Evolutionary conservation across 2,888 invertebrate species (phyloP), one percentile per base, ranked within the genome.

Genomic region (Aphodius sticticus): DNA sequence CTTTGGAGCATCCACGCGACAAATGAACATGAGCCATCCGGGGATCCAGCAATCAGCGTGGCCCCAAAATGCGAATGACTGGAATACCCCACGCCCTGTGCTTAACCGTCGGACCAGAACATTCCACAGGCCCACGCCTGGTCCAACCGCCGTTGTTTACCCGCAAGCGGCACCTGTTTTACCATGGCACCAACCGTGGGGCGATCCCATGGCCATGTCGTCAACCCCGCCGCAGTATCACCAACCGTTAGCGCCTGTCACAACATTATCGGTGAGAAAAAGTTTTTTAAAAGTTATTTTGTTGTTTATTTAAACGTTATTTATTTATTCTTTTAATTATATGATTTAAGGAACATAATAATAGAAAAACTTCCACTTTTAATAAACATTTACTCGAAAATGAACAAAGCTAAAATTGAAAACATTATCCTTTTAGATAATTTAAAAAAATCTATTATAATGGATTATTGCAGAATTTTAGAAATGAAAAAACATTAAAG

Each of bases 161-260:
- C 83, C 82, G 16, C 81, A 79, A 79, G 70, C 77, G 15, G 82
- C 86, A 36, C 86, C 87, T 0, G 86, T 89, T 84, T 76, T 88
- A 26, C 84, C 87, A 16, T 88, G 87, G 86, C 86, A 86, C 6
- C 85, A 87, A 77, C 86, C 87, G 4, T 88, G 89, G 84, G 87
- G 86, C 76, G 89, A 89, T 84, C 86, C 87, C 14, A 87, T 84
- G 78, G 70, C 83, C 6, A 81, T 83, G 80, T 72, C 82, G 12
- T 76, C 81, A 15, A 77, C 83, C 15, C 76, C 81, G 16, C 82
- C 84, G 5, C 84, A 82, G 12, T 82, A 89, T 82, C 74, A 74
- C n/a, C 6, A 35, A 74, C 88, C 90, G 2, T 80, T 91, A 38
- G 89, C 89, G 69, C 90, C 90, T 35, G 88, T 89, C 35, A 89